These are phyloP conservation scores for Sebastes vulpes DNA, from an alignment of 2,797 vertebrate species.

Conservation along the genomic window DNA sequence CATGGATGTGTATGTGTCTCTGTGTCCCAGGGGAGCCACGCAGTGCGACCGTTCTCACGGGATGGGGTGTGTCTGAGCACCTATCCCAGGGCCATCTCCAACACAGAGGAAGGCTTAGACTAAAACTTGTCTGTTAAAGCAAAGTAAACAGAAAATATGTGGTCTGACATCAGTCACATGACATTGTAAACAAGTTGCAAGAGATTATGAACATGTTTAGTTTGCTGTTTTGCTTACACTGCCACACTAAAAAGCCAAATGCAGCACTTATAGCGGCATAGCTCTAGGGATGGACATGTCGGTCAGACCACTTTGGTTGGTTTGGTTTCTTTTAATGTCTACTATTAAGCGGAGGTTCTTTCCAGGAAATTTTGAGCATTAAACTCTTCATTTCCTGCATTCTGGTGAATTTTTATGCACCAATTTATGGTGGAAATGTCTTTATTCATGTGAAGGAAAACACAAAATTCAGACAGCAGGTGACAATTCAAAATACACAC, in stretches of 20 bases:
- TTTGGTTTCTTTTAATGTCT: too few species aligned
- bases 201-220: neutral
- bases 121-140: too few species aligned
- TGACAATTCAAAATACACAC: too few species aligned
- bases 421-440: too few species aligned
- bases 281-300: neutral
- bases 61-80: slow-evolving; percentile 56
- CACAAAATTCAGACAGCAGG: too few species aligned
- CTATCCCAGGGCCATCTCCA: slow-evolving; percentile 57
- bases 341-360: too few species aligned
- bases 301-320: neutral
- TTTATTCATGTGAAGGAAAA: too few species aligned
- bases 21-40: slow-evolving; percentile 50
- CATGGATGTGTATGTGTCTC: slow-evolving; percentile 7
- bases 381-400: too few species aligned
- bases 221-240: neutral
- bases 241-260: neutral
- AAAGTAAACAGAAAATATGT: neutral
- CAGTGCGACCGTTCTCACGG: slow-evolving; percentile 69
- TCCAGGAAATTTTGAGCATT: too few species aligned
- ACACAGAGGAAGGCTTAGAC: slow-evolving; percentile 64
- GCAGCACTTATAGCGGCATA: neutral
- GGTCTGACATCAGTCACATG: neutral
- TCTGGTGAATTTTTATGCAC: too few species aligned
- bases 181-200: neutral